Evolutionary conservation across 2,797 vertebrate species (phyloP), one percentile per base, ranked within the genome.

Genomic region (Myotis myotis): DNA sequence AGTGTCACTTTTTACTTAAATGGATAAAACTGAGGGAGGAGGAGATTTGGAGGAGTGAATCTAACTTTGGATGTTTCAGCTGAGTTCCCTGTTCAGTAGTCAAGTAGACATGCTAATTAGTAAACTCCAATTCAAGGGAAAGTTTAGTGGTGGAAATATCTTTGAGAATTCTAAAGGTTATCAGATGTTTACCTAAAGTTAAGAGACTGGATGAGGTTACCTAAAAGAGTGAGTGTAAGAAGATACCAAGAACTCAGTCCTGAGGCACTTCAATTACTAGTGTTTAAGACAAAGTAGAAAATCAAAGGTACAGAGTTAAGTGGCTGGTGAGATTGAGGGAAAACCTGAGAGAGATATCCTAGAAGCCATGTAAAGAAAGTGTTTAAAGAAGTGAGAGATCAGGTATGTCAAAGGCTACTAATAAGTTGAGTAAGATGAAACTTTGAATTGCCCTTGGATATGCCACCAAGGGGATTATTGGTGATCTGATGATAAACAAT

Each of bases 121-220:
- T 87, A 76, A 75, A 92, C 33, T 90, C 49, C 25, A 94, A 41
- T 81, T 92, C 62, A 78, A 68, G 13, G 72, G 68, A 53, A 78
- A 33, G n/a, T 38, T 91, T 85, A 53, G 0, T 78, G 33, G 66
- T 81, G 13, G 70, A 80, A 51, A 33, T 51, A 72, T 75, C 28
- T 93, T 79, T 55, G 36, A 86, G 17, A 84, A 19, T 87, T 20
- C 53, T 85, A 13, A 47, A 16, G 57, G 55, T 84, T 91, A 82
- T 70, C 47, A 76, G 13, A 84, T 79, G 8, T 82, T 81, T 94
- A 20, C 87, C 95, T 91, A 79, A 93, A 88, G 30, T 47, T 85
- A 66, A 91, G 68, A 84, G 20, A 82, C 7, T 86, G 33, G 16
- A 70, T 64, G 47, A 85, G 11, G 15, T 83, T 72, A 71, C 47